phyloP scores from a whole-genome alignment of 2,888 invertebrate species.

The Mongoloraphidia duomilia region DNA sequence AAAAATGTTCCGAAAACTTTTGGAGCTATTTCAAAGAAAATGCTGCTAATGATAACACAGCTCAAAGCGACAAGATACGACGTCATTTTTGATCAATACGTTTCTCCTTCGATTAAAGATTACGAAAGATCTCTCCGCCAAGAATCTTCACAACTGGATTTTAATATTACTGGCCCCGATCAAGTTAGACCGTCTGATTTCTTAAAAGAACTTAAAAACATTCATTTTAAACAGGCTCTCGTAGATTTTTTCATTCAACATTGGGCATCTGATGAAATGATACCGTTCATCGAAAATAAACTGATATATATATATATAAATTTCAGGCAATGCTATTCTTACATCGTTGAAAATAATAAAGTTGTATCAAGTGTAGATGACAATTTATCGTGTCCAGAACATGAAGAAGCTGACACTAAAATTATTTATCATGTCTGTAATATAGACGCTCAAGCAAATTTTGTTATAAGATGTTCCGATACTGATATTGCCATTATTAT shows the following conservation, averaged over 20 bases:
- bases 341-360: constrained; percentile 7
- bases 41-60: constrained; percentile 15
- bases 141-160: constrained; percentile 15
- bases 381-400: constrained; percentile 9
- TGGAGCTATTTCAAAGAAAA: constrained; percentile 19
- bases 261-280: constrained; percentile 13
- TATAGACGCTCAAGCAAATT: constrained; percentile 11
- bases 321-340: constrained; percentile 12
- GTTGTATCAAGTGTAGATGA: constrained; percentile 6
- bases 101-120: constrained; percentile 10
- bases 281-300: constrained; percentile 10
- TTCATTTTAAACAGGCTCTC: constrained; percentile 17
- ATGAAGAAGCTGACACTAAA: constrained; percentile 15
- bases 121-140: constrained; percentile 10
- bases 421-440: constrained; percentile 10
- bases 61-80: constrained; percentile 13
- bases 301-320: constrained; percentile 9
- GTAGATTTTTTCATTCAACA: constrained; percentile 18
- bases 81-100: constrained; percentile 15
- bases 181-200: constrained; percentile 18
- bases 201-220: constrained; percentile 16
- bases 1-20: constrained; percentile 20
- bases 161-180: constrained; percentile 16
- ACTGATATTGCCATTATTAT: constrained; percentile 17
- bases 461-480: constrained; percentile 15